Evolutionary conservation across 2,797 vertebrate species (phyloP).

Genomic region (Strix occidentalis): DNA sequence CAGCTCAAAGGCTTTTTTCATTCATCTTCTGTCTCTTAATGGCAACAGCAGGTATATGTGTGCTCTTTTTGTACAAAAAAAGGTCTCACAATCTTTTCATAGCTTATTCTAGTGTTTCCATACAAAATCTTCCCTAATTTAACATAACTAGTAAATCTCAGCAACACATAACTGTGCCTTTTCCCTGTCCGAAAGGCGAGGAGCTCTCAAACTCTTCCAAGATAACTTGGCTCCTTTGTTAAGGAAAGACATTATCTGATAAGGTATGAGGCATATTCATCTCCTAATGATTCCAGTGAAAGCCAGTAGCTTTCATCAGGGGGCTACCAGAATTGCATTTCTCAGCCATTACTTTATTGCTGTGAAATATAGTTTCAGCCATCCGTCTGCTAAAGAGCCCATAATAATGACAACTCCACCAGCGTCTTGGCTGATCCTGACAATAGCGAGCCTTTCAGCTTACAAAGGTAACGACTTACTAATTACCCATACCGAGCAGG

Average conservation of each 20-base stretch:
- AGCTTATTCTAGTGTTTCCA: not conserved
- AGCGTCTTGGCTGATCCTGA: not conserved
- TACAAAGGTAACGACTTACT: constrained; percentile 42
- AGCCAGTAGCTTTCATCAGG: not conserved
- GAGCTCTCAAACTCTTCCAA: not conserved
- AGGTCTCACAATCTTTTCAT: not conserved
- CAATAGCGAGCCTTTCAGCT: constrained; percentile 19
- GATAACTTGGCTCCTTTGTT: not conserved
- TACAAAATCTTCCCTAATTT: not conserved
- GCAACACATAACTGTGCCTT: not conserved
- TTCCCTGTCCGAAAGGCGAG: not conserved
- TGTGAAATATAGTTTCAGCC: not conserved
- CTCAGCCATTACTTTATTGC: constrained; percentile 32
- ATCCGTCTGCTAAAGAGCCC: constrained; percentile 11
- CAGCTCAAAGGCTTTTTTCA: constrained; percentile 17
- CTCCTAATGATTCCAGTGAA: not conserved
- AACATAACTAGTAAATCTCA: not conserved
- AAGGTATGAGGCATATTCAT: not conserved
- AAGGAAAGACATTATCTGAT: not conserved
- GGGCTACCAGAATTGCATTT: not conserved
- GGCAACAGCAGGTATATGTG: constrained; percentile 1
- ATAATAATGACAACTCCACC: not conserved
- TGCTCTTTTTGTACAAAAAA: not conserved
- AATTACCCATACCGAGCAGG: constrained; percentile 33
- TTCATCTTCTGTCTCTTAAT: constrained; percentile 28